Evolutionary conservation across 2,888 invertebrate genomes (phyloP).

Genomic region (Lymantria dispar): DNA sequence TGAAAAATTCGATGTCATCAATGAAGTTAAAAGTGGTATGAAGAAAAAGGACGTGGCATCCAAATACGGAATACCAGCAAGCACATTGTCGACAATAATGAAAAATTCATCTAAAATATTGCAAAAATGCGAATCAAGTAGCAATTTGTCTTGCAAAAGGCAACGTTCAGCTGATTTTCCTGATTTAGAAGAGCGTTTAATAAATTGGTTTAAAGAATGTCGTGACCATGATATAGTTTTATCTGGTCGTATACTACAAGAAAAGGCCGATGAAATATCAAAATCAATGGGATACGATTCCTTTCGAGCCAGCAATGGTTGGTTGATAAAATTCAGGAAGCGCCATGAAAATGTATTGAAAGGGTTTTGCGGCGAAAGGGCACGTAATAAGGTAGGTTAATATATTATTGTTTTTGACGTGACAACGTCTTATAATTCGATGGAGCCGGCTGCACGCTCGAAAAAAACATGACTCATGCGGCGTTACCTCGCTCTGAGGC

Average conservation of each 20-base stretch:
- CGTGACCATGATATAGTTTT: neutral
- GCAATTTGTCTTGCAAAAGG: neutral
- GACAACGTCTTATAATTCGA: too few relatives aligned
- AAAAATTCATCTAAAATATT: constrained; percentile 10
- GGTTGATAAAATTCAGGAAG: constrained; percentile 22
- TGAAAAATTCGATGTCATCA: neutral
- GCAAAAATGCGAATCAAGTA: neutral
- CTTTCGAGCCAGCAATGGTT: constrained; percentile 26
- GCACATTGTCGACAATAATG: constrained; percentile 9
- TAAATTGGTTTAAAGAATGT: neutral
- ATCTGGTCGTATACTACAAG: neutral
- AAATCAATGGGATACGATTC: constrained; percentile 16
- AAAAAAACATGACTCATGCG: too few relatives aligned
- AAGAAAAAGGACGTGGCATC: constrained; percentile 2
- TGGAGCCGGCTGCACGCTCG: too few relatives aligned
- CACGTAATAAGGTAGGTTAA: constrained; percentile 8
- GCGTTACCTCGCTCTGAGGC: too few relatives aligned
- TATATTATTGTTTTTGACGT: too few relatives aligned
- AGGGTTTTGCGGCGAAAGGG: constrained; percentile 17
- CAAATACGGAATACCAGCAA: constrained; percentile 9
- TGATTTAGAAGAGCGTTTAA: neutral
- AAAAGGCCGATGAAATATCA: neutral
- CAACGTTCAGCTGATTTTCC: neutral
- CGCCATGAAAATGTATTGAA: constrained; percentile 19
- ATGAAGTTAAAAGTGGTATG: neutral